phyloP scores from a whole-genome alignment of 2,797 vertebrate species.

The Jordanella pulchra region DNA sequence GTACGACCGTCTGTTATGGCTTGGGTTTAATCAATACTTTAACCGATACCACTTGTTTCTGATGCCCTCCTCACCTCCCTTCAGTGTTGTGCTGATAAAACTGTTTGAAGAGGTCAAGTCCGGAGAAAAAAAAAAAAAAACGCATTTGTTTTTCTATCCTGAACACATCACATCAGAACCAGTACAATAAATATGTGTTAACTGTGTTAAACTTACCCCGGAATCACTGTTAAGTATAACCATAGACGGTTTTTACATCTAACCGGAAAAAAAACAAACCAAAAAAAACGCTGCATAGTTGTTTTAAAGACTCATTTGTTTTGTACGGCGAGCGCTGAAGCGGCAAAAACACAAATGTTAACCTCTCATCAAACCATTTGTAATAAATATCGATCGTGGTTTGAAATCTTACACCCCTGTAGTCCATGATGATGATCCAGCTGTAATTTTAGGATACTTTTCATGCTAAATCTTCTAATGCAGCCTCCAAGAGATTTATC shows the following conservation, averaged over 20 bases:
- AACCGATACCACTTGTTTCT: slow-evolving; percentile 20
- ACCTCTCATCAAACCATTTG: neutral
- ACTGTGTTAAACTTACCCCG: slow-evolving; percentile 55
- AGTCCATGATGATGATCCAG: neutral
- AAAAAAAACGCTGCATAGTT: slow-evolving; percentile 54
- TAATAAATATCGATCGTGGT: neutral
- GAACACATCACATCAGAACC: slow-evolving; percentile 72
- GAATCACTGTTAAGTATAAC: slow-evolving; percentile 42
- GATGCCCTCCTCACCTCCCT: slow-evolving; percentile 12
- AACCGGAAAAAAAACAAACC: no score
- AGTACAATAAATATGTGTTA: slow-evolving; percentile 63
- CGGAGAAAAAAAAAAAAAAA: slow-evolving; percentile 45
- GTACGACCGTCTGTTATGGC: slow-evolving; percentile 31
- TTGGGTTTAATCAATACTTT: slow-evolving; percentile 39
- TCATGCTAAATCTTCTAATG: neutral
- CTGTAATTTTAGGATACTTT: neutral
- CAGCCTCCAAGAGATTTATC: neutral
- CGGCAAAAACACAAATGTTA: slow-evolving; percentile 60
- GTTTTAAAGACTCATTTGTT: slow-evolving; percentile 40
- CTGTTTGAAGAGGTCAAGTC: slow-evolving; percentile 32
- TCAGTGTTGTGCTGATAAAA: slow-evolving; percentile 41
- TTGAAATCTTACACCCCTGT: neutral
- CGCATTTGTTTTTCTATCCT: slow-evolving; percentile 40
- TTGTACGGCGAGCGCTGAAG: slow-evolving; percentile 46
- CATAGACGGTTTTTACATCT: slow-evolving; percentile 53